phyloP scores from a whole-genome alignment of 1,140 invertebrate species.

The Heliconius hewitsoni region DNA sequence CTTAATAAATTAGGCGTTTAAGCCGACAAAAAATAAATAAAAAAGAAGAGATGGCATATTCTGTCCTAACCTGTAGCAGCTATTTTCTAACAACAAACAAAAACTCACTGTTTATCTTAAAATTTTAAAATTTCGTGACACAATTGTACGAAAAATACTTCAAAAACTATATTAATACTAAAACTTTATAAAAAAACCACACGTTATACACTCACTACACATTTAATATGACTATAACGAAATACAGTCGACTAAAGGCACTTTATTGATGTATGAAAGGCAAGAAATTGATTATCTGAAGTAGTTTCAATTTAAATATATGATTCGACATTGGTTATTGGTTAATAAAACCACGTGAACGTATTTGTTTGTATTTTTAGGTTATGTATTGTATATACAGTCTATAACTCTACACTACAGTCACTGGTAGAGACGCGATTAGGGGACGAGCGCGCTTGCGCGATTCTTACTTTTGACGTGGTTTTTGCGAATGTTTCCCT shows the following conservation, averaged over 20 bases:
- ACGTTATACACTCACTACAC: not conserved
- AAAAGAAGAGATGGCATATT: slow-evolving; percentile 21
- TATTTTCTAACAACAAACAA: slow-evolving; percentile 11
- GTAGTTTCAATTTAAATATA: slow-evolving; percentile 10
- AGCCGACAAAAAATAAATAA: not conserved
- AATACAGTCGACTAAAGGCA: not conserved
- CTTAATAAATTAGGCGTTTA: too few species aligned
- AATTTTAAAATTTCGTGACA: not conserved
- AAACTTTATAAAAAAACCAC: not conserved
- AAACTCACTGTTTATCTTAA: slow-evolving; percentile 7
- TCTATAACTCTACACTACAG: not conserved
- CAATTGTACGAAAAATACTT: not conserved
- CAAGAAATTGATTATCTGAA: slow-evolving; percentile 1
- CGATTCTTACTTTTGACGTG: not conserved
- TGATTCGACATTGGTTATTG: slow-evolving; percentile 4
- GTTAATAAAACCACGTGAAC: slow-evolving; percentile 4
- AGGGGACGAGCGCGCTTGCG: not conserved
- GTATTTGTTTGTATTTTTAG: slow-evolving; percentile 8
- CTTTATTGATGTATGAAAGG: not conserved
- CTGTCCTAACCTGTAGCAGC: slow-evolving; percentile 24
- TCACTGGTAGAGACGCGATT: not conserved
- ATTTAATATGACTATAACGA: not conserved
- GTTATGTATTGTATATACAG: not conserved
- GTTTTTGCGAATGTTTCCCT: not conserved
- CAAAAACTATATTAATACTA: not conserved